Evolutionary conservation across 2,888 invertebrate genomes (phyloP), one percentile per base, ranked within the genome.

Genomic region (Aspidiotus destructor): DNA sequence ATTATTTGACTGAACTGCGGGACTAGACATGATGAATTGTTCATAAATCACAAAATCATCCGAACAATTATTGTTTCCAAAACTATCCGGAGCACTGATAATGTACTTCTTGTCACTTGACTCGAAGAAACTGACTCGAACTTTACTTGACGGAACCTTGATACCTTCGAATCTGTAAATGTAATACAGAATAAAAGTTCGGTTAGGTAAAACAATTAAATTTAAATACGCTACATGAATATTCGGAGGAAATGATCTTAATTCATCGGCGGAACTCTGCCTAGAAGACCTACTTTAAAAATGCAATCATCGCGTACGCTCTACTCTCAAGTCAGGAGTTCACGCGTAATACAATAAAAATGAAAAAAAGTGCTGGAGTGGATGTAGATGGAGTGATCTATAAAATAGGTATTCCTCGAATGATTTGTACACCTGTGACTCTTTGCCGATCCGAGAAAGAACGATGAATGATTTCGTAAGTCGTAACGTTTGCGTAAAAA

Each of bases 71-170:
- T 58, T 16, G 58, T 67, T 67, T 16, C 48, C 58, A 42, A 67
- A 28, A 58, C 41, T 67, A 57, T 67, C 67, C 57, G 67, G 60
- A 41, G 60, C 52, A 42, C 48, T 44, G 40, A 67, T 9, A 57
- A 60, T 61, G 54, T 67, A 68, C 57, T 70, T 70, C 44, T 60
- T 70, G 11, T 67, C 67, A 40, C 62, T 64, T 53, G 68, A 68
- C 40, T 72, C 72, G 68, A 72, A 72, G 58, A 72, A 72, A 69
- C 72, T 72, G 60, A 72, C 72, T 15, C 72, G 71, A 67, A 72
- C 72, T 68, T 60, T 72, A 41, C 70, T 71, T 42, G 71, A 71
- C 64, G 68, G 69, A 42, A 70, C 48, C 60, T 67, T 67, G 11
- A 67, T 60, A 28, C 67, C 67, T 48, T 67, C 69, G 42, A 63